These are phyloP conservation scores for Phoenoteleia sp. DNA, from an alignment of 2,888 invertebrate species.

Conservation along the genomic window DNA sequence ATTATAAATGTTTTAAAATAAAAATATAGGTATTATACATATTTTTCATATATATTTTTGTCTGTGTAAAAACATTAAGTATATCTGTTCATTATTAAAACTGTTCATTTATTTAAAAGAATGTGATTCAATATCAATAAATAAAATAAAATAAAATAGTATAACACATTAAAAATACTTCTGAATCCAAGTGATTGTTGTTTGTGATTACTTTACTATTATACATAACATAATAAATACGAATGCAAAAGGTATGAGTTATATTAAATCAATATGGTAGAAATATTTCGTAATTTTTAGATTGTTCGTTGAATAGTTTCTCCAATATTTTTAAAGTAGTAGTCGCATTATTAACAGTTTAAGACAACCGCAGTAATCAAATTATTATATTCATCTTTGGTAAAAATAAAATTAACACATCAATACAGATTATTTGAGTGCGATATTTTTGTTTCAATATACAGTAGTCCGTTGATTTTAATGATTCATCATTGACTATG, in stretches of 20 bases:
- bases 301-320: conserved; percentile 18
- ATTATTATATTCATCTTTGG: conserved; percentile 13
- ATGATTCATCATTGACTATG: conserved; percentile 27
- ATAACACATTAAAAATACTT: no score
- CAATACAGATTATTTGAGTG: background rate
- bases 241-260: no score
- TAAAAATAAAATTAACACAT: conserved; percentile 9
- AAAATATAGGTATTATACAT: no score
- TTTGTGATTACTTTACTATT: background rate
- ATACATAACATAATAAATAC: background rate
- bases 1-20: no score
- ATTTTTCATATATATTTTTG: no score
- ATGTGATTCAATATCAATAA: no score
- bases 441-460: background rate
- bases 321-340: conserved; percentile 34
- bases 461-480: conserved; percentile 3
- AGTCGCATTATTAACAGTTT: background rate
- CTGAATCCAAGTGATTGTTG: no score
- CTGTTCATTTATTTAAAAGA: no score
- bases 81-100: no score
- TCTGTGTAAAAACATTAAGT: no score
- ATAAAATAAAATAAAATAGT: no score
- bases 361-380: background rate
- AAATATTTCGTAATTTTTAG: conserved; percentile 11
- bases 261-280: conserved; percentile 16